phyloP scores from a whole-genome alignment of 2,797 vertebrate species.

The Danio tinwini region DNA sequence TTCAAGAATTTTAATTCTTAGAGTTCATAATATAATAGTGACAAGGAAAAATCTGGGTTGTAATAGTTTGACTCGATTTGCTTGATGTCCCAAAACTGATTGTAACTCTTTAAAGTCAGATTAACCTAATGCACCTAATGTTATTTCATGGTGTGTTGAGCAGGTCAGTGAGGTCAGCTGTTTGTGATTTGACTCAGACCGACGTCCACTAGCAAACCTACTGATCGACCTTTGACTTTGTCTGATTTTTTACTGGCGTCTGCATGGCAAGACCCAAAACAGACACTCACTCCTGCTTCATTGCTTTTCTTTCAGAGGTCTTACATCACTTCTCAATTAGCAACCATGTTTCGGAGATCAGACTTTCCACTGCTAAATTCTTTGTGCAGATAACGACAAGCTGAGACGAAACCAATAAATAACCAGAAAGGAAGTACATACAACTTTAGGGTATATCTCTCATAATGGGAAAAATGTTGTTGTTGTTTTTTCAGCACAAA shows the following conservation, averaged over 20 bases:
- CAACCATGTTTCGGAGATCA: conserved; percentile 34
- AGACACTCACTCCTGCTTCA: neutral
- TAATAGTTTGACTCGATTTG: no score
- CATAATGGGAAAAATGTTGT: no score
- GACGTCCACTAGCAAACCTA: conserved; percentile 28
- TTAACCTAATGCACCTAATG: conserved; percentile 23
- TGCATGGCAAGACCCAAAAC: conserved; percentile 33
- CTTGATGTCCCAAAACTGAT: no score
- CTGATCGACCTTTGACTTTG: conserved; percentile 22
- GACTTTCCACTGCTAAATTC: conserved; percentile 51
- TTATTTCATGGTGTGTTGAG: conserved; percentile 37
- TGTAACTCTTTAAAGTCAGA: no score
- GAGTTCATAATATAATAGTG: no score
- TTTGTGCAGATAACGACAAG: conserved; percentile 40
- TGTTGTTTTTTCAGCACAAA: no score
- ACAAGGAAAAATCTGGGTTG: neutral
- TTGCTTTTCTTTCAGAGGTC: conserved; percentile 6
- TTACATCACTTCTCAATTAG: conserved; percentile 46
- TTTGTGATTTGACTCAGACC: conserved; percentile 29
- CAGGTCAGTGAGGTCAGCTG: conserved; percentile 24
- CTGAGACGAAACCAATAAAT: no score
- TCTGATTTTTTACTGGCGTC: conserved; percentile 47
- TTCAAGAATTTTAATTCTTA: no score
- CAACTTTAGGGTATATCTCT: no score
- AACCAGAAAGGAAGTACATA: no score